These are phyloP conservation scores for Rutilus rutilus DNA, from an alignment of 2,113 vertebrate genomes.

Conservation along the genomic window DNA sequence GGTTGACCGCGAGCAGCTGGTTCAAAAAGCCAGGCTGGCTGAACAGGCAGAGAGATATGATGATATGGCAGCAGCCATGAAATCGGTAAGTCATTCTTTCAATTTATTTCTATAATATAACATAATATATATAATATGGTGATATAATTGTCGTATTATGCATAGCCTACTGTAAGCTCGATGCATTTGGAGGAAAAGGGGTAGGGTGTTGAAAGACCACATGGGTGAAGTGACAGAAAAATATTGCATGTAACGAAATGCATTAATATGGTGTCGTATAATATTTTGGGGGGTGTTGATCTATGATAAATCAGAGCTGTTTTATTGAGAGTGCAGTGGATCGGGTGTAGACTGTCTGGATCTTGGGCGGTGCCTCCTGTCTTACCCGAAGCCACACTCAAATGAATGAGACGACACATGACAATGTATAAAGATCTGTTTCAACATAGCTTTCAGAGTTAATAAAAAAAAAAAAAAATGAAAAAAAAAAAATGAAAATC, in stretches of 20 bases:
- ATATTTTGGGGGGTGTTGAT: conserved; percentile 13
- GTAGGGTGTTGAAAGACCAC: neutral
- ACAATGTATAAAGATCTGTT: neutral
- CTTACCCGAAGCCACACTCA: conserved; percentile 53
- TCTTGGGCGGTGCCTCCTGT: conserved; percentile 80
- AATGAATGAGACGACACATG: conserved; percentile 53
- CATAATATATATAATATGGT: neutral
- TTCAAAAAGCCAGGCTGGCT: conserved; percentile 98
- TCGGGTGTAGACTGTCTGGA: conserved; percentile 55
- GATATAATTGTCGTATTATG: neutral
- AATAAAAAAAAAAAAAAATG: neutral
- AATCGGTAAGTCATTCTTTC: conserved; percentile 87
- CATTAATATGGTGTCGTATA: neutral
- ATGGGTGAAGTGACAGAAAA: neutral
- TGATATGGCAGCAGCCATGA: conserved; percentile 98
- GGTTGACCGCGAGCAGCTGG: conserved; percentile 99
- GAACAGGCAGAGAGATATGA: conserved; percentile 98
- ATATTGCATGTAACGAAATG: neutral
- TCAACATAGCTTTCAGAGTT: neutral
- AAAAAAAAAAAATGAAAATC: too few species aligned
- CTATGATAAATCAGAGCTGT: conserved; percentile 20
- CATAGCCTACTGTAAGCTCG: neutral
- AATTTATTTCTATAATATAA: neutral
- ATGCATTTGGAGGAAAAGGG: neutral
- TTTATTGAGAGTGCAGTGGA: conserved; percentile 19